A percentile compares a stretch with the other conserved stretches of the same genome.
Evolutionary conservation across 2,888 invertebrate genomes (phyloP).

Genomic region (Caradrina clavipalpis): DNA sequence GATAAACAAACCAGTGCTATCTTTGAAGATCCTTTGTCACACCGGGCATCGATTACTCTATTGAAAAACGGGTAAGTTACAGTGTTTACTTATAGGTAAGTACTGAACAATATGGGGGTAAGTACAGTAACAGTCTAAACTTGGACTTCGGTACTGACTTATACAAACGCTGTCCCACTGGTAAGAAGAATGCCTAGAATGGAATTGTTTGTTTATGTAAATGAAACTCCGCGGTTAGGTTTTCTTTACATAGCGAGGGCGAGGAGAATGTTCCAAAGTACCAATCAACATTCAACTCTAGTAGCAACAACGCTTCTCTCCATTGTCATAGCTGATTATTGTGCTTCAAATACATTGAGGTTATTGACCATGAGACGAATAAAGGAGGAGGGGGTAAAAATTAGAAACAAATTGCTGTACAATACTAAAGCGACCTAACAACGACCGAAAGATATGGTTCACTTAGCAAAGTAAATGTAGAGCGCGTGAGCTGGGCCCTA

Average conservation of each 20-base stretch:
- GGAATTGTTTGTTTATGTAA: slow-evolving; percentile 33
- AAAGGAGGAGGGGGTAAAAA: too few species aligned
- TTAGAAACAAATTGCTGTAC: too few species aligned
- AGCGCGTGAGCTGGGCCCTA: too few species aligned
- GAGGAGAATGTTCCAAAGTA: background rate
- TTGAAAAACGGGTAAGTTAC: slow-evolving; percentile 4
- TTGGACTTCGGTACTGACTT: slow-evolving; percentile 39
- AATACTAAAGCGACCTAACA: too few species aligned
- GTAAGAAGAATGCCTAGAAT: slow-evolving; percentile 26
- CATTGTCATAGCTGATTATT: background rate
- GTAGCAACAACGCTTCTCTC: background rate
- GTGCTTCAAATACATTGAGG: background rate
- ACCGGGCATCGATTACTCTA: slow-evolving; percentile 16
- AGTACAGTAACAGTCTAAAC: slow-evolving; percentile 22
- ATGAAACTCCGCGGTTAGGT: slow-evolving; percentile 4
- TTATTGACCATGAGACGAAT: too few species aligned
- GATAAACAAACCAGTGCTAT: background rate
- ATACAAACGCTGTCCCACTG: slow-evolving; percentile 22
- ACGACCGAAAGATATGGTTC: too few species aligned
- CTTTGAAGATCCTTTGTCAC: background rate
- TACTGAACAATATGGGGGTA: slow-evolving; percentile 23
- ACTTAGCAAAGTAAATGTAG: too few species aligned
- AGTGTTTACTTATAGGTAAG: slow-evolving; percentile 4
- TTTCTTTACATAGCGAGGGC: slow-evolving; percentile 1
- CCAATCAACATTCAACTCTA: slow-evolving; percentile 12